Evolutionary conservation across 2,888 invertebrate species (phyloP), one percentile per base, ranked within the genome.

Genomic region (Drosophila anomelani): DNA sequence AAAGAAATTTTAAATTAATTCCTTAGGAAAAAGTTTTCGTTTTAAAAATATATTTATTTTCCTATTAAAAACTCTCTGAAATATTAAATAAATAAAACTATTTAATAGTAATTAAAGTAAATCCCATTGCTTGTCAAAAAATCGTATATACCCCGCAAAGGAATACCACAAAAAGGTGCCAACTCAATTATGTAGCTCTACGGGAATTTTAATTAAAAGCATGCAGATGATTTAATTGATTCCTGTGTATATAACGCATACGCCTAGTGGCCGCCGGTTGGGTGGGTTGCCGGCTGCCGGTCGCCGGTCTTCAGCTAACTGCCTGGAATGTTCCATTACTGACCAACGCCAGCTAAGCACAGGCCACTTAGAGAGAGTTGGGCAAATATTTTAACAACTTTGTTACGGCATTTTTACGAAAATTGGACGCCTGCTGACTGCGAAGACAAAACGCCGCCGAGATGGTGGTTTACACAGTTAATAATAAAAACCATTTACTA

Each of bases 401-500:
- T 86, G 85, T 80, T 84, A 77, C 75, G 79, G 68, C 75, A 66
- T 43, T 83, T 82, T 82, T 85, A 80, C 70, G 79, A 85, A 85
- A 82, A 85, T 79, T 85, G 85, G 73, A 66, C 26, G 36, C 26
- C 36, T 34, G 43, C 59, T 12, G 17, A 36, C 62, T 51, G 47
- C 62, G n/a, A 62, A 62, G 63, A 44, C 36, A 39, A 17, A 60
- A 46, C 41, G 44, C 44, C 49, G 34, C 23, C 54, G 26, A 81
- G 75, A 79, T 75, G 76, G 80, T 78, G 77, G 83, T 88, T 86
- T 88, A 75, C 83, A 75, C 76, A 80, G 86, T 86, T 86, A 86
- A 86, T 86, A 86, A 86, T 83, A 86, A 83, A 68, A 86, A 80
- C 81, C 88, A 86, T 86, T 86, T 86, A 83, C 87, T 88, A 83